These are phyloP conservation scores for Hyla sarda DNA, from an alignment of 2,113 vertebrate genomes.

Conservation along the genomic window DNA sequence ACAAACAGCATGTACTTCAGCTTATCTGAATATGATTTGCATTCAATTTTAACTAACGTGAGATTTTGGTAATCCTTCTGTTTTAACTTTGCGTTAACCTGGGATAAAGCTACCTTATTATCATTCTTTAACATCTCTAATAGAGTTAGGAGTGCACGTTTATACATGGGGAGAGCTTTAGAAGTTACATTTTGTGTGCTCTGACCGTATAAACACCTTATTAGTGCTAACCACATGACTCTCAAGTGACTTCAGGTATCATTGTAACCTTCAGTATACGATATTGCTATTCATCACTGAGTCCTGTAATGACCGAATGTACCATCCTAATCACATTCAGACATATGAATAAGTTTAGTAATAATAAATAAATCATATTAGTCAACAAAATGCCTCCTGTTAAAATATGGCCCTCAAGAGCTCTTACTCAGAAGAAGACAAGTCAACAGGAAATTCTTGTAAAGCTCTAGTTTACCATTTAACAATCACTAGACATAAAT, in stretches of 20 bases:
- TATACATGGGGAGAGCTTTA: not conserved
- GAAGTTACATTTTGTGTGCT: not conserved
- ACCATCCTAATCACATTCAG: not conserved
- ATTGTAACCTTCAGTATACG: not conserved
- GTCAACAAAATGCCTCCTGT: not conserved
- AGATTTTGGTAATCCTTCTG: conserved; percentile 23
- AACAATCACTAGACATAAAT: not conserved
- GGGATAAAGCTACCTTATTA: conserved; percentile 22
- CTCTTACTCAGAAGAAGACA: not conserved
- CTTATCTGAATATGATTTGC: conserved; percentile 54
- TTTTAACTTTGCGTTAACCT: conserved; percentile 50
- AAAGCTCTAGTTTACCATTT: not conserved
- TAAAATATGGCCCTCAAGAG: not conserved
- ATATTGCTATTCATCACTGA: not conserved
- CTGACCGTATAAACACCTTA: not conserved
- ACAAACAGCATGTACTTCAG: conserved; percentile 49
- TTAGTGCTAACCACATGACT: not conserved
- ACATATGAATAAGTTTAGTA: not conserved
- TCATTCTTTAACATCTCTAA: conserved; percentile 15
- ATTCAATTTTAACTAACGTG: conserved; percentile 38
- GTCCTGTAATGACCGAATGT: not conserved
- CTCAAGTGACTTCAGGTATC: not conserved
- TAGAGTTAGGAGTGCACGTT: not conserved
- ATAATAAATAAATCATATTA: not conserved
- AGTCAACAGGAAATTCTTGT: not conserved